Evolutionary conservation across 2,113 vertebrate species (phyloP).

Genomic region (Anolis carolinensis): DNA sequence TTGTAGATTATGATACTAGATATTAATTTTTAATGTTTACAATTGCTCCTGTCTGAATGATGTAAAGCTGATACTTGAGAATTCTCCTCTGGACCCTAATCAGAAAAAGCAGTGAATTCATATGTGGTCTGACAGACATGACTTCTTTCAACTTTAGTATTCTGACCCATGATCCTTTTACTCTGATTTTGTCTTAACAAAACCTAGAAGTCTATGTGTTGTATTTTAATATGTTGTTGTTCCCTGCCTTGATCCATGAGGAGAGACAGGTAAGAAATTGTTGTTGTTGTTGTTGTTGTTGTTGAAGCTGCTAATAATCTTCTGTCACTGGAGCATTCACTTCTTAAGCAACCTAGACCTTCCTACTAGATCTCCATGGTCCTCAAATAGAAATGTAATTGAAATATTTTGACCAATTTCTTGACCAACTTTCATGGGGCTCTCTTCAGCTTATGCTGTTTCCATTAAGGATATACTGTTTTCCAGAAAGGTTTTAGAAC

Average conservation of each 20-base stretch:
- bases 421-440: no score
- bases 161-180: no score
- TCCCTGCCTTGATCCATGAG: no score
- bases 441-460: accelerated
- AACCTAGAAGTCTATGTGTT: no score
- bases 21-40: not conserved
- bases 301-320: not conserved
- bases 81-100: not conserved
- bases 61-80: not conserved
- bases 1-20: not conserved
- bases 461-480: not conserved
- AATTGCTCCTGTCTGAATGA: no score
- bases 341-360: no score
- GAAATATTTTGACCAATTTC: not conserved
- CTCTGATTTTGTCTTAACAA: not conserved
- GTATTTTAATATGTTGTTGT: no score
- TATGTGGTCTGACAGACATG: no score
- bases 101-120: not conserved
- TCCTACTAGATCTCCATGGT: not conserved
- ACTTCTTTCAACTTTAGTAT: not conserved
- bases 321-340: not conserved
- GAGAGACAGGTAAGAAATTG: no score
- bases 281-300: no score
- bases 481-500: not conserved
- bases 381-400: not conserved